A percentile compares a stretch with the other conserved stretches of the same genome.
phyloP scores from a whole-genome alignment of 2,888 invertebrate species.

The Eremobia ochroleuca region DNA sequence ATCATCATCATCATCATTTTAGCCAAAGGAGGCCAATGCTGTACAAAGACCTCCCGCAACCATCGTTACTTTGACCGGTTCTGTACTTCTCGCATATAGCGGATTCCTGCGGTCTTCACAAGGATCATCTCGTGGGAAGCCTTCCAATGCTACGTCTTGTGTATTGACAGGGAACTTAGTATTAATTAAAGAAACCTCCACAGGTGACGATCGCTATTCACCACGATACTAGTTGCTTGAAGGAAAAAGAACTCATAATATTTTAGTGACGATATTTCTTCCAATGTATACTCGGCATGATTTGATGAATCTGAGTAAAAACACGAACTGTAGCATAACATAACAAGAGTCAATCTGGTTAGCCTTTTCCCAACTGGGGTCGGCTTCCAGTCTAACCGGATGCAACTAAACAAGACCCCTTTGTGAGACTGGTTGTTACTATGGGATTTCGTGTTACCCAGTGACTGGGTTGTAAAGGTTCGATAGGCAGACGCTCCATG shows the following conservation, averaged over 20 bases:
- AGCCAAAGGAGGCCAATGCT: too few species aligned
- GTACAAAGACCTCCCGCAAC: neutral
- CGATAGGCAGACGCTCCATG: neutral
- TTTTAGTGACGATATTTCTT: neutral
- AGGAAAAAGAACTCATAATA: neutral
- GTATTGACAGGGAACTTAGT: neutral
- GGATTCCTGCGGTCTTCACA: neutral
- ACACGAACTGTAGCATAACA: neutral
- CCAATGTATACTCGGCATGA: too few species aligned
- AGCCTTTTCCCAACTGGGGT: neutral
- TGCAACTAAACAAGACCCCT: too few species aligned
- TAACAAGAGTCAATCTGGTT: neutral
- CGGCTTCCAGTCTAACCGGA: too few species aligned
- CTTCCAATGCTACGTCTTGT: too few species aligned
- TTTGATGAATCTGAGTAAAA: neutral
- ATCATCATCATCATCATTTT: neutral
- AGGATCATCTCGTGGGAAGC: neutral
- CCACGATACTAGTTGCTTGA: neutral
- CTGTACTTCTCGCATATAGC: neutral
- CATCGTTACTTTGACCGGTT: neutral
- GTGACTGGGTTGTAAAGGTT: neutral
- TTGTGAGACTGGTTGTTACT: too few species aligned
- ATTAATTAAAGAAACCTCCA: neutral
- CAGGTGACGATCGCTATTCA: neutral
- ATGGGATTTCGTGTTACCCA: neutral